phyloP scores from a whole-genome alignment of 2,888 invertebrate species.

The Microchrysa polita region DNA sequence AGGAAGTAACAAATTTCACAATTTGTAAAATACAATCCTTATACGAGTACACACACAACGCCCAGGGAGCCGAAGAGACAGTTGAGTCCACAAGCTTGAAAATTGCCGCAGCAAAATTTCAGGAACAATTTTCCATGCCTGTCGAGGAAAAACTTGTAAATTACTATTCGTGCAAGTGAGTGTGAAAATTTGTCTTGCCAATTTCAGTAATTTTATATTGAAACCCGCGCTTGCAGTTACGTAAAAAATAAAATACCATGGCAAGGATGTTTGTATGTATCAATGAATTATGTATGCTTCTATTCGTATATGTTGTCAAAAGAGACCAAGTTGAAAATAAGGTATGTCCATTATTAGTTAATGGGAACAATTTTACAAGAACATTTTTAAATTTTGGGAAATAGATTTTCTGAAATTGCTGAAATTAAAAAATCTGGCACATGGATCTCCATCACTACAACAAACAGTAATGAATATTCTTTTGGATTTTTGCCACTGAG shows the following conservation, averaged over 20 bases:
- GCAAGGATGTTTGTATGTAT: conserved; percentile 98
- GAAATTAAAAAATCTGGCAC: conserved; percentile 84
- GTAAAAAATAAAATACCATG: conserved; percentile 92
- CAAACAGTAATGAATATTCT: conserved; percentile 82
- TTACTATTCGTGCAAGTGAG: conserved; percentile 91
- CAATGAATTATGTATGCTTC: conserved; percentile 95
- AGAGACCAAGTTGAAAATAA: conserved; percentile 86
- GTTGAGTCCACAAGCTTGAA: conserved; percentile 64
- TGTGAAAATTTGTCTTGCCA: conserved; percentile 32
- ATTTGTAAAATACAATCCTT: conserved; percentile 96
- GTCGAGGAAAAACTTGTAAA: conserved; percentile 95
- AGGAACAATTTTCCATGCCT: conserved; percentile 88
- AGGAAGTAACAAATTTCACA: conserved; percentile 95
- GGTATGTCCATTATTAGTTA: conserved; percentile 71
- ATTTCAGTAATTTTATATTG: neutral
- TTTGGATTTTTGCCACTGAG: conserved; percentile 89
- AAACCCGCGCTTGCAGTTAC: conserved; percentile 71
- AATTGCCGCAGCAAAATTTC: conserved; percentile 91
- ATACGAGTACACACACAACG: conserved; percentile 73
- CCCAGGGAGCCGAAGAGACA: conserved; percentile 57
- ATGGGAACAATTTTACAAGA: too few relatives aligned
- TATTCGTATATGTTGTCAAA: conserved; percentile 93
- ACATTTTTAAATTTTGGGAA: too few relatives aligned
- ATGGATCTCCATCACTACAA: conserved; percentile 85
- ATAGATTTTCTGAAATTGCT: conserved; percentile 77